Conservation (phyloP, 2,888 invertebrate genomes). For the Imbricaverruca yamaguchii region DNA sequence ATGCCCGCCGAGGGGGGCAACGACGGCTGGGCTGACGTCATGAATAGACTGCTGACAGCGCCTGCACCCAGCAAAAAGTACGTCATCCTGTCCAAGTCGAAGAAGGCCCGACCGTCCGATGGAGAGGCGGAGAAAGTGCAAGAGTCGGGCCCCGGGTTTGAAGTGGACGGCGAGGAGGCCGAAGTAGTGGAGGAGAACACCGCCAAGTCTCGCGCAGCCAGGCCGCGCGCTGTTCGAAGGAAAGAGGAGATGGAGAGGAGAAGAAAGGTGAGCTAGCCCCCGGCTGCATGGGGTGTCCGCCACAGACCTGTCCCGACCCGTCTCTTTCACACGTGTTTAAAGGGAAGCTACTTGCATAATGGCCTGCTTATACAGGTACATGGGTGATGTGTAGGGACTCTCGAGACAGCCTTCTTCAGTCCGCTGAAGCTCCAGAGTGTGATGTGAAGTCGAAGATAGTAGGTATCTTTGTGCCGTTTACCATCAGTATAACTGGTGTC, state of each 20-base stretch:
- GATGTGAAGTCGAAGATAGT: too few relatives aligned
- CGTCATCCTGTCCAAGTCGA: conserved; percentile 69
- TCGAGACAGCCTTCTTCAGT: not conserved
- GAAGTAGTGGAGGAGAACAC: not conserved
- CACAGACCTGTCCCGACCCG: too few relatives aligned
- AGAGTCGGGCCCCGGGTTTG: too few relatives aligned
- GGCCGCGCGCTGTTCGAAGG: not conserved
- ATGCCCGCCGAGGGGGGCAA: conserved; percentile 28
- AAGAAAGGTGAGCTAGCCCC: not conserved
- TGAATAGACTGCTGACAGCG: conserved; percentile 66
- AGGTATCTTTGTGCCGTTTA: too few relatives aligned
- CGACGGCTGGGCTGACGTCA: conserved; percentile 72
- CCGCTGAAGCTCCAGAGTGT: too few relatives aligned
- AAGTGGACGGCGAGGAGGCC: too few relatives aligned
- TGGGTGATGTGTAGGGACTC: not conserved
- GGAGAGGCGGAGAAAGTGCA: too few relatives aligned
- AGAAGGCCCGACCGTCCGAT: conserved; percentile 46
- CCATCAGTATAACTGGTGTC: too few relatives aligned
- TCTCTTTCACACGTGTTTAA: too few relatives aligned
- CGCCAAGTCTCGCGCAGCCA: not conserved
- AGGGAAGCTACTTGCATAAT: not conserved
- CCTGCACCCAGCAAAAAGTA: conserved; percentile 45
- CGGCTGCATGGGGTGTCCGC: not conserved
- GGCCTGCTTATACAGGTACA: not conserved
- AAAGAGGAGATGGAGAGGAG: not conserved